Base-by-base conservation (phyloP, 2,888 invertebrate genomes). In the Hemaris fuciformis region DNA sequence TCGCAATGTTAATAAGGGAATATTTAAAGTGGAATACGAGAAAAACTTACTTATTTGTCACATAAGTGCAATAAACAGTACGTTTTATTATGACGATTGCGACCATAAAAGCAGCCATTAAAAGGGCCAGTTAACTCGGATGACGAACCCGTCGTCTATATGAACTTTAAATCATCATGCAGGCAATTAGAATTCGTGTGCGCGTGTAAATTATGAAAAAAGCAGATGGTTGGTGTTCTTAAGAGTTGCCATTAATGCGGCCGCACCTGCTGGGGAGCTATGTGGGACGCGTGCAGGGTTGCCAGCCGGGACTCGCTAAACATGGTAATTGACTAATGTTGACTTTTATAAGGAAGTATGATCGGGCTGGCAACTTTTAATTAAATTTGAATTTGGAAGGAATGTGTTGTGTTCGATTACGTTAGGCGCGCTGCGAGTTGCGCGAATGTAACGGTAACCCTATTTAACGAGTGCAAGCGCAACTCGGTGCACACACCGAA, bases 191-290 rank as follows among this genome's bases (percentile, higher is more conserved):
- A 86, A 88, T 87, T 85, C 74, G 85, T 82, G 80, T 76, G 75
- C 74, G 59, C 64, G 76, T 75, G 84, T 85, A 81, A 80, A 85
- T 88, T 85, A 84, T 84, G 80, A 81, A 88, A 88, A 88, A 89
- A 87, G 90, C 91, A 91, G 91, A 90, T 91, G 91, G 85, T 72
- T 76, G 77, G 75, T 70, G 74, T 79, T 79, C 80, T 81, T 78
- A 79, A 82, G 81, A 85, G 81, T 83, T 77, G 81, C 80, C 80
- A 85, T 85, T 85, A 85, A 84, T 79, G 80, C 76, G 68, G 62
- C 68, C 77, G 83, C 91, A 90, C 90, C 91, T 90, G 91, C 89
- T 76, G 68, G 59, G 65, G 64, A 68, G 77, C 78, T 71, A 74
- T 79, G 80, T 79, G 76, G 71, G 73, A 68, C 70, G 64, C 46